Conservation (phyloP, 1,140 invertebrate genomes). For the Diuraphis noxia region DNA sequence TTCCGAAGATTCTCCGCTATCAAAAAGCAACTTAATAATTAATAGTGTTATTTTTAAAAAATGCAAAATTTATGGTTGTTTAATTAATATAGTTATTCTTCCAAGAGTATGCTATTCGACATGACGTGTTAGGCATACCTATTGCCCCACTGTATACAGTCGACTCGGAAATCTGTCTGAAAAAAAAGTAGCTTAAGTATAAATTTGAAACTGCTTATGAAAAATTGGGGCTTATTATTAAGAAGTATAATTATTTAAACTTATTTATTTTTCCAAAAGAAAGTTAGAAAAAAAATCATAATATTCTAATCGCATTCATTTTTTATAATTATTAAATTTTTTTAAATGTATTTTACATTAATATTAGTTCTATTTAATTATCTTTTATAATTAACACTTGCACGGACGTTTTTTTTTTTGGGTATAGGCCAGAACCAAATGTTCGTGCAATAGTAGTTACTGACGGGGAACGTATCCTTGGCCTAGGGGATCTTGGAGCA, state of each 20-base stretch:
- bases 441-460: constrained; percentile 93
- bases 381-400: constrained; percentile 19
- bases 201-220: neutral
- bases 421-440: constrained; percentile 84
- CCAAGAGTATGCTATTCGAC: no score
- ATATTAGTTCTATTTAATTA: neutral
- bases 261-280: neutral
- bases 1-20: no score
- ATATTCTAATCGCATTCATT: neutral
- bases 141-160: no score
- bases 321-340: neutral
- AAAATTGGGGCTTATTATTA: neutral
- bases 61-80: no score
- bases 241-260: neutral
- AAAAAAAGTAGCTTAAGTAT: neutral
- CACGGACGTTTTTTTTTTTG: constrained; percentile 40
- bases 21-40: no score
- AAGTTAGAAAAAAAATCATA: neutral
- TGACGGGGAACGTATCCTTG: constrained; percentile 92
- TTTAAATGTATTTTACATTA: neutral
- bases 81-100: no score
- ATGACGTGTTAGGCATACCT: no score
- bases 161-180: no score
- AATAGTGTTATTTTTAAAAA: no score
- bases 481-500: constrained; percentile 90